Conservation (phyloP, 2,113 vertebrate species). For the Xenotilapia caudafasciata region DNA sequence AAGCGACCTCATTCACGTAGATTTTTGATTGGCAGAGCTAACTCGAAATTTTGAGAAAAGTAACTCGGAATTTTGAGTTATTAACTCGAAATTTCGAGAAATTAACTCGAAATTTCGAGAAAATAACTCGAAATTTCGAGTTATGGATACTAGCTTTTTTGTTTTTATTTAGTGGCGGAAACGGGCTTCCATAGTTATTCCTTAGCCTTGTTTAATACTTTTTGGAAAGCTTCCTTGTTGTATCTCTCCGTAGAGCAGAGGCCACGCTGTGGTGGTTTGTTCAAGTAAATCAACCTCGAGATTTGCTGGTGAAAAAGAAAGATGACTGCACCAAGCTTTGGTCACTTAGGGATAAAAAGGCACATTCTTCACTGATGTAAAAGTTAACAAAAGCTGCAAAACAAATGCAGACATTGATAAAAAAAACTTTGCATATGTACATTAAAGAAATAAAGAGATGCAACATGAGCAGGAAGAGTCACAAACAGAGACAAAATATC, state of each 20-base stretch:
- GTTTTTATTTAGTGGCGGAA: too few species aligned
- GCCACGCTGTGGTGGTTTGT: background rate
- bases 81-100: too few species aligned
- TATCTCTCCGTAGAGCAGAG: background rate
- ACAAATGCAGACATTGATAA: background rate
- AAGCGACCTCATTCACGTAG: too few species aligned
- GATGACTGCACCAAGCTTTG: background rate
- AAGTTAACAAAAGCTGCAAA: background rate
- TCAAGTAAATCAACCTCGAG: rapidly evolving
- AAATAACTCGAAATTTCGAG: too few species aligned
- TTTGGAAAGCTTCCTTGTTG: background rate
- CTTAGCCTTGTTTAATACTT: background rate
- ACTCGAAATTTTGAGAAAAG: too few species aligned
- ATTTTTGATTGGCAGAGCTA: too few species aligned
- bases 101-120: too few species aligned
- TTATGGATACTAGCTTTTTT: too few species aligned
- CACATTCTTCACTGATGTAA: background rate
- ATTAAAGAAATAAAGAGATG: background rate
- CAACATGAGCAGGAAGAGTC: background rate
- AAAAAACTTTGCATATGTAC: rapidly evolving
- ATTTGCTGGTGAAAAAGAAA: background rate
- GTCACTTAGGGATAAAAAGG: rapidly evolving
- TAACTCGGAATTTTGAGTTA: too few species aligned
- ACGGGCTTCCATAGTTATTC: too few species aligned
- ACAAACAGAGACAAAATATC: background rate